Percentiles rank a stretch among this genome's conserved stretches.
These are phyloP conservation scores for Rhopalosiphum nymphaeae DNA, from an alignment of 2,888 invertebrate species.

Conservation along the genomic window DNA sequence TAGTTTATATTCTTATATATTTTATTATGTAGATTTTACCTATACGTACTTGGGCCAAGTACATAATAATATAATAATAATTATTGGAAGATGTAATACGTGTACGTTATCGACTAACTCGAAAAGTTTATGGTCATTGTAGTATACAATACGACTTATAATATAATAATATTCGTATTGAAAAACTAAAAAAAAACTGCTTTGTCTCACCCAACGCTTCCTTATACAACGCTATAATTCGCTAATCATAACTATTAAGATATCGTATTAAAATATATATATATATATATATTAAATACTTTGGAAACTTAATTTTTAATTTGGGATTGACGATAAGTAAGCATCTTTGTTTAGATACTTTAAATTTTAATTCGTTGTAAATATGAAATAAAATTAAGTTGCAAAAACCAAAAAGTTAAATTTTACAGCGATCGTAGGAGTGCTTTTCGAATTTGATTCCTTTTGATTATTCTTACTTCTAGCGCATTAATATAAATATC, in stretches of 20 bases:
- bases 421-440: not conserved
- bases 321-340: not conserved
- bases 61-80: not conserved
- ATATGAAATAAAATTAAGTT: not conserved
- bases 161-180: not conserved
- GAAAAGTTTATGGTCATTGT: not conserved
- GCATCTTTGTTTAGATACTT: not conserved
- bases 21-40: not conserved
- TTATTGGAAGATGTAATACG: not conserved
- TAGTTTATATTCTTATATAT: not conserved
- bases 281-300: not conserved
- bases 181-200: not conserved
- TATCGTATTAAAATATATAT: not conserved
- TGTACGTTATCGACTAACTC: constrained; percentile 12
- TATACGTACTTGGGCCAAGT: not conserved
- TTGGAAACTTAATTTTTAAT: not conserved
- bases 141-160: not conserved
- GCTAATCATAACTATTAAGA: not conserved
- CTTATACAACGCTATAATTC: not conserved
- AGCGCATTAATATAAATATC: not conserved
- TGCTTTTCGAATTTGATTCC: not conserved
- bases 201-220: not conserved
- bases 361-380: not conserved
- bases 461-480: not conserved
- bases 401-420: not conserved